These are phyloP conservation scores for Vombatus ursinus DNA, from an alignment of 2,113 vertebrate genomes.

Conservation along the genomic window DNA sequence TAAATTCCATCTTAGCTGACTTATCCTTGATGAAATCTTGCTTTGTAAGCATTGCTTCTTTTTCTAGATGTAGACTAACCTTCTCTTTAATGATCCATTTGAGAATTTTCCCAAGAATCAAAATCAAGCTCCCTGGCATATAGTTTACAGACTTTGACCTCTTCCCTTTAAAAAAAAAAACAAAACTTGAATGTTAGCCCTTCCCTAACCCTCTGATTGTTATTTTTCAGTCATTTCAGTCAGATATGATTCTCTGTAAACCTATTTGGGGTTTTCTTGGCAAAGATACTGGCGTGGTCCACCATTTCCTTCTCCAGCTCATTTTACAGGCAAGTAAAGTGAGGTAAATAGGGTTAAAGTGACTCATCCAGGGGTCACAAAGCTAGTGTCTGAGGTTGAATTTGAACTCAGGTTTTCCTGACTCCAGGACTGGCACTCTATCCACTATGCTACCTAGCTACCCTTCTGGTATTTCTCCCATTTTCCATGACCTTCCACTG, in stretches of 20 bases:
- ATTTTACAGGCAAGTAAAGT: not conserved
- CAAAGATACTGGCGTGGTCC: not conserved
- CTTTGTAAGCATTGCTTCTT: not conserved
- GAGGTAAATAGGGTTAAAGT: not conserved
- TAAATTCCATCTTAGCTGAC: not conserved
- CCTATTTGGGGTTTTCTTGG: not conserved
- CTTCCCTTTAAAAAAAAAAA: not conserved
- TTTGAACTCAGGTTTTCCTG: no score
- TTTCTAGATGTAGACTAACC: not conserved
- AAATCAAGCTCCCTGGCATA: not conserved
- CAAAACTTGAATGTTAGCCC: not conserved
- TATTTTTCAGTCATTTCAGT: not conserved
- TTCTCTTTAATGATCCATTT: not conserved
- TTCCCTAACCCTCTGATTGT: not conserved
- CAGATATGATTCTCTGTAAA: not conserved
- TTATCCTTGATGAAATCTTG: not conserved
- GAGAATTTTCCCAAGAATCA: not conserved
- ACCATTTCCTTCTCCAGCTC: not conserved
- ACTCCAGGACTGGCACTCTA: no score
- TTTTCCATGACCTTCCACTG: not conserved
- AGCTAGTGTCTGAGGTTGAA: not conserved
- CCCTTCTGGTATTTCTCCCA: not conserved
- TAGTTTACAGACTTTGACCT: not conserved
- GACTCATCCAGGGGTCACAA: not conserved
- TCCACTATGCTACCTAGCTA: no score